Conservation (phyloP, 2,797 vertebrate species). For the Sebastes hubbsi region DNA sequence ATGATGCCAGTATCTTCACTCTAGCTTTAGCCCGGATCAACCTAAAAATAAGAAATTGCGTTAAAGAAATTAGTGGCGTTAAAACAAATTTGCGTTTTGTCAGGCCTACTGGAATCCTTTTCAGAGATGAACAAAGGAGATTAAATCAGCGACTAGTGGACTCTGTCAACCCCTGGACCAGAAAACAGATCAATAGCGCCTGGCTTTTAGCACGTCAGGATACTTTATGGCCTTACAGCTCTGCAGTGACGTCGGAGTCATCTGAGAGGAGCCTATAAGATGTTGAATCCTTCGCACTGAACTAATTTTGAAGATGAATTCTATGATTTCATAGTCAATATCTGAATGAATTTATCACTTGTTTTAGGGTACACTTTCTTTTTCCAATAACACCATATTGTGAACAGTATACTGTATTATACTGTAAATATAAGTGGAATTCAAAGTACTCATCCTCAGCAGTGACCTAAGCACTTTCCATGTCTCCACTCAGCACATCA, state of each 20-base stretch:
- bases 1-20: no score
- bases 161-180: background rate
- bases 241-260: background rate
- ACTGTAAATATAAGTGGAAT: background rate
- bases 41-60: no score
- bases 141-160: background rate
- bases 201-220: background rate
- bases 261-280: background rate
- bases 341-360: background rate
- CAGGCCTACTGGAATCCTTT: background rate
- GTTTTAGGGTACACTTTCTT: background rate
- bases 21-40: no score
- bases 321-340: background rate
- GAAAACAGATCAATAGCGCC: background rate
- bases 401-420: background rate
- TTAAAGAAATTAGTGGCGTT: no score
- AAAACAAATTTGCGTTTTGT: no score
- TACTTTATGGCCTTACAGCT: background rate
- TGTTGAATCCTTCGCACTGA: background rate
- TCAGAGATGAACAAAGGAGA: background rate
- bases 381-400: background rate
- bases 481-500: background rate
- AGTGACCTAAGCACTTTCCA: conserved; percentile 11
- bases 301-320: background rate
- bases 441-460: background rate